These are phyloP conservation scores for Fundulus diaphanus DNA, from an alignment of 2,797 vertebrate species.

Conservation along the genomic window DNA sequence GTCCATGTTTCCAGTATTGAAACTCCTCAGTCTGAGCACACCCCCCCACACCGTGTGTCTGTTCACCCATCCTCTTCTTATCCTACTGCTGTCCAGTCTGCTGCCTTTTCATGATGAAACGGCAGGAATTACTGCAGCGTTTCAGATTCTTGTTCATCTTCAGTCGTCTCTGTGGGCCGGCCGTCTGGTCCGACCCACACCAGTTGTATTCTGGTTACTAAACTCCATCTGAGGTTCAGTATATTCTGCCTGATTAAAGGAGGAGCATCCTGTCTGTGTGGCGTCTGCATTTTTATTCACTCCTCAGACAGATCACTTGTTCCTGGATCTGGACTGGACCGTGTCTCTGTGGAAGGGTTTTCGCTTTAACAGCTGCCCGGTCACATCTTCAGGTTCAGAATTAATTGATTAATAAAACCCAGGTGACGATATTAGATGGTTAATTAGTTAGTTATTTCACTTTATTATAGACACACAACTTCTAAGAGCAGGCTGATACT, in stretches of 20 bases:
- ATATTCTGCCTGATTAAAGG: neutral
- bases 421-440: no score
- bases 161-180: neutral
- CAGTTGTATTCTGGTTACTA: neutral
- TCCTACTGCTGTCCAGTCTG: neutral
- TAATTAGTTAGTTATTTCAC: no score
- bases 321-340: no score
- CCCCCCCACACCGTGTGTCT: neutral
- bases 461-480: no score
- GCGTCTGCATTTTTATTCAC: neutral
- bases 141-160: neutral
- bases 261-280: neutral
- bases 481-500: no score
- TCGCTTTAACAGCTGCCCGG: no score
- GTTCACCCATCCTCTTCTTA: neutral
- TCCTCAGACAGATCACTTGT: no score
- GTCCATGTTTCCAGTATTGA: neutral
- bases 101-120: neutral
- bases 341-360: no score
- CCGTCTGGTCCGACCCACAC: neutral
- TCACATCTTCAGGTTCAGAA: no score
- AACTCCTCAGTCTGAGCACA: neutral
- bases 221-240: neutral
- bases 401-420: no score
- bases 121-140: conserved; percentile 4